Percentiles rank a stretch among this genome's conserved stretches.
Conservation (phyloP, 2,113 vertebrate species). For the chimpanzee (Pan troglodytes) region NHGRI_mPanTro3-v2.1_pri NC_072408.2:122559501-122560000, state of each 20-base stretch:
- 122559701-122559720: accelerated
- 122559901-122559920: background rate
- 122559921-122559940: background rate
- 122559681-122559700: accelerated
- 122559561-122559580: accelerated
- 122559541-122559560: background rate
- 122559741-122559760: background rate
- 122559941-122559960: slow-evolving; percentile 29
- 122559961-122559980: slow-evolving; percentile 65
- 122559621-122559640: accelerated
- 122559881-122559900: background rate
- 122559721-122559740: background rate
- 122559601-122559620: accelerated
- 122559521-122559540: background rate
- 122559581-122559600: accelerated
- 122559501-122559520: background rate
- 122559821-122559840: slow-evolving; percentile 21
- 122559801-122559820: slow-evolving; percentile 1
- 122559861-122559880: background rate
- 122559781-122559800: slow-evolving; percentile 23
- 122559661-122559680: accelerated
- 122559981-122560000: slow-evolving; percentile 55
- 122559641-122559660: accelerated
- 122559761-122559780: slow-evolving; percentile 1
- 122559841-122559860: background rate